A percentile compares a stretch with the other conserved stretches of the same genome.
Evolutionary conservation across 2,797 vertebrate genomes (phyloP).

Genomic region (Decapterus maruadsi): DNA sequence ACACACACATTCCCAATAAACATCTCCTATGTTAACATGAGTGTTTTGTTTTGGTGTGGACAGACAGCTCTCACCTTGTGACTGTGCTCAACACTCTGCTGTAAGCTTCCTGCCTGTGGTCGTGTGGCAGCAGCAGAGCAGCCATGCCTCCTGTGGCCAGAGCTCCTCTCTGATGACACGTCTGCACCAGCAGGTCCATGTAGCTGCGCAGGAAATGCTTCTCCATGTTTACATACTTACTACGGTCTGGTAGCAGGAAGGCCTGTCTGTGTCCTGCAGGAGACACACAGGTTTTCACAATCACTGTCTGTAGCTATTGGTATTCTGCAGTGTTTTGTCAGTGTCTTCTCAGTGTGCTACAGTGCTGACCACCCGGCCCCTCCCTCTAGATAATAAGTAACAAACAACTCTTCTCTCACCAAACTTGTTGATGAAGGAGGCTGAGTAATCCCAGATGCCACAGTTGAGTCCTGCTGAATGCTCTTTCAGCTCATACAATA

Average conservation of each 20-base stretch:
- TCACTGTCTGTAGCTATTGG: no score
- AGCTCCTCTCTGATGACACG: conserved; percentile 84
- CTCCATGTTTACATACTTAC: conserved; percentile 90
- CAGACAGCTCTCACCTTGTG: conserved; percentile 57
- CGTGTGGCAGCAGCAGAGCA: conserved; percentile 80
- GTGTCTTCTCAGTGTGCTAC: no score
- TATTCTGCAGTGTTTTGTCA: no score
- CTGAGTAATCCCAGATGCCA: conserved; percentile 91
- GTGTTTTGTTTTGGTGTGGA: background rate
- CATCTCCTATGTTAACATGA: no score
- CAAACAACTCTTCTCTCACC: conserved; percentile 74
- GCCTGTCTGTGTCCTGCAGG: conserved; percentile 79
- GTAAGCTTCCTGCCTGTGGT: conserved; percentile 58
- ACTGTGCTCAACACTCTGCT: conserved; percentile 72
- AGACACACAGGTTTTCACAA: background rate
- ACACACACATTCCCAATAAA: no score
- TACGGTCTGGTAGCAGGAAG: conserved; percentile 89
- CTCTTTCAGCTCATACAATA: conserved; percentile 85
- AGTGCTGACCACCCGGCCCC: no score
- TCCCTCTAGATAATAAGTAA: no score
- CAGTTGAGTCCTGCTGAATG: conserved; percentile 90
- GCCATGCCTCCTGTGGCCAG: conserved; percentile 87
- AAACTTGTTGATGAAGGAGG: conserved; percentile 89
- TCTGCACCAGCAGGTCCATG: conserved; percentile 89
- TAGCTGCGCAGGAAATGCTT: conserved; percentile 87